Conservation (phyloP, 2,113 vertebrate genomes). For the Coturnix japonica region DNA sequence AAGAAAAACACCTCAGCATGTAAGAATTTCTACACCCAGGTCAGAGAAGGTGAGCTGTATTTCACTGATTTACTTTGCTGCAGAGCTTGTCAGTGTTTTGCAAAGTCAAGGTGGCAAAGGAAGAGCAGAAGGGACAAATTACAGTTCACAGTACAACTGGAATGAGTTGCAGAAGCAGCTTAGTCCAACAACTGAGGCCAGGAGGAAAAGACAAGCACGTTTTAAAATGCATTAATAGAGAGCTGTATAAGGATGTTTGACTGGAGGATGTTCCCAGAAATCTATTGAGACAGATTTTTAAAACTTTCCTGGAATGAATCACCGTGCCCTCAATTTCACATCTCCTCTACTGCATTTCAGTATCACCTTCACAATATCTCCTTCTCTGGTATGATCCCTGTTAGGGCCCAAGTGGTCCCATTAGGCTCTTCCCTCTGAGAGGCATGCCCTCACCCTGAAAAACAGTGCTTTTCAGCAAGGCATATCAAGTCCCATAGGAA, state of each 20-base stretch:
- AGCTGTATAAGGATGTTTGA: neutral
- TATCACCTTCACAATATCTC: neutral
- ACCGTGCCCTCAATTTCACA: neutral
- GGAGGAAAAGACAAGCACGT: neutral
- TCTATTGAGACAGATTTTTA: neutral
- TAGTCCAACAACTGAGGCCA: neutral
- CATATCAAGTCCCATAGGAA: neutral
- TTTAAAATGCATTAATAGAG: neutral
- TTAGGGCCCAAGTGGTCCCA: neutral
- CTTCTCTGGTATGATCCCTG: neutral
- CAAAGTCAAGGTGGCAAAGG: neutral
- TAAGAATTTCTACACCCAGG: constrained; percentile 37
- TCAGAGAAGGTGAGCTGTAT: constrained; percentile 47
- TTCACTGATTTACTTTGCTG: neutral
- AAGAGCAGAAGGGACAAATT: neutral
- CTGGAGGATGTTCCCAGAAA: neutral
- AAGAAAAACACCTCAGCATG: neutral
- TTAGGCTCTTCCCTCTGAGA: neutral
- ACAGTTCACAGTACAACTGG: neutral
- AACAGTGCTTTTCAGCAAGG: neutral
- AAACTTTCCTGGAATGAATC: neutral
- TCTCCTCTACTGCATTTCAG: neutral
- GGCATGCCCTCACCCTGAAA: neutral
- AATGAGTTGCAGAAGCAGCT: neutral
- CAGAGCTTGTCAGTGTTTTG: neutral